Evolutionary conservation across 2,888 invertebrate species (phyloP).

Genomic region (Boloria selene): DNA sequence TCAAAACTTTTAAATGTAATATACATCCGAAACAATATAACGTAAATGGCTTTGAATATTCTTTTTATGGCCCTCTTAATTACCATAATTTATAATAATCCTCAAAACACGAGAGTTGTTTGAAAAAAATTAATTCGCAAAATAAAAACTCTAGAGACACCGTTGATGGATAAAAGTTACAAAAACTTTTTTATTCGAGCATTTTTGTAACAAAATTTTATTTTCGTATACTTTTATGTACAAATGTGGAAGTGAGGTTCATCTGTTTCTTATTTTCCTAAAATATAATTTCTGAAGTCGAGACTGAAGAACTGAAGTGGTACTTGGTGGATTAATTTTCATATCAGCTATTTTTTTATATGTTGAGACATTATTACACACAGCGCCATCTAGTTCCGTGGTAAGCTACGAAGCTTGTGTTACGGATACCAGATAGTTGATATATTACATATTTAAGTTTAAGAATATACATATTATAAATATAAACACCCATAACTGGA

Average conservation of each 20-base stretch:
- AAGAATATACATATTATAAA: too few relatives aligned
- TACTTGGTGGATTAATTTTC: too few relatives aligned
- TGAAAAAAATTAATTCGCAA: constrained; percentile 4
- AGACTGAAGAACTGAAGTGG: too few relatives aligned
- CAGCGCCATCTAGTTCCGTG: too few relatives aligned
- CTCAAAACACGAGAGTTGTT: neutral
- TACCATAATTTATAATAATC: constrained; percentile 13
- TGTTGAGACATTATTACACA: too few relatives aligned
- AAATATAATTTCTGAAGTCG: neutral
- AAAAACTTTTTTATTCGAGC: constrained; percentile 20
- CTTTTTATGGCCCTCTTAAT: constrained; percentile 1
- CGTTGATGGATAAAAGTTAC: constrained; percentile 28
- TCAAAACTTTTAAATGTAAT: neutral
- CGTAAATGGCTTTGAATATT: neutral
- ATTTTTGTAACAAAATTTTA: constrained; percentile 16
- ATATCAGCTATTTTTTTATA: too few relatives aligned
- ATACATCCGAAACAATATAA: neutral
- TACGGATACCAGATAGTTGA: too few relatives aligned
- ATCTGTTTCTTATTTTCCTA: neutral
- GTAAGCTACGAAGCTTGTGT: too few relatives aligned
- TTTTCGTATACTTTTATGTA: constrained; percentile 12
- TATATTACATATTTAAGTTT: too few relatives aligned
- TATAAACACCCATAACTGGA: too few relatives aligned
- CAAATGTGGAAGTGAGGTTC: neutral
- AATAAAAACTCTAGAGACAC: constrained; percentile 12